Conservation (phyloP, 1,140 invertebrate genomes). For the Drosophila eugracilis region DNA sequence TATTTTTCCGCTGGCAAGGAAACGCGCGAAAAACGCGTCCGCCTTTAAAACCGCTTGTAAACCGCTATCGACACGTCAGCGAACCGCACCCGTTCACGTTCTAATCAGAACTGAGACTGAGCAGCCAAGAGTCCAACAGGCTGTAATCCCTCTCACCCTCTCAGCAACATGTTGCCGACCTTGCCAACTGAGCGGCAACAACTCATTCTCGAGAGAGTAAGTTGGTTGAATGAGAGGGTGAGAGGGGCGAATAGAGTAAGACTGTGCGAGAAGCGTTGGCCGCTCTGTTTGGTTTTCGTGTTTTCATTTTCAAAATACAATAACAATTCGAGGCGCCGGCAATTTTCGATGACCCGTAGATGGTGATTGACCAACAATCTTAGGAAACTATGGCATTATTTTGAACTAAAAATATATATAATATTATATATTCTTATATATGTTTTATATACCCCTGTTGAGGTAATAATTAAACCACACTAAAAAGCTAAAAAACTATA, state of each 20-base stretch:
- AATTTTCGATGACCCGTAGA: not conserved
- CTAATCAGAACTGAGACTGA: conserved; percentile 75
- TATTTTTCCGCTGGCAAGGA: conserved; percentile 10
- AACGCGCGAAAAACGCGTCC: conserved; percentile 61
- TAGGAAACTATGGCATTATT: too few relatives aligned
- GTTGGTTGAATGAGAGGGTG: not conserved
- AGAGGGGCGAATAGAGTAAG: not conserved
- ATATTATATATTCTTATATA: too few relatives aligned
- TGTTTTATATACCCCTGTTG: too few relatives aligned
- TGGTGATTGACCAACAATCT: not conserved
- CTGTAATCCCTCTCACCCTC: conserved; percentile 45
- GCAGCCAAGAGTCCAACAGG: conserved; percentile 60
- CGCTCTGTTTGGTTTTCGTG: conserved; percentile 54
- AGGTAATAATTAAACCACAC: too few relatives aligned
- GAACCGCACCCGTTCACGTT: conserved; percentile 61
- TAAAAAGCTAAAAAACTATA: too few relatives aligned
- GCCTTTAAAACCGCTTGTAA: conserved; percentile 11
- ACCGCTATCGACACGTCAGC: conserved; percentile 30
- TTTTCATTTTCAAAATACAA: conserved; percentile 19
- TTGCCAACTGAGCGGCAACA: conserved; percentile 35
- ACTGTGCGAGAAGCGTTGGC: too few relatives aligned
- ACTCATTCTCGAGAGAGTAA: conserved; percentile 19
- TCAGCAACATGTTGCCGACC: conserved; percentile 72
- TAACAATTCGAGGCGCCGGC: conserved; percentile 2
- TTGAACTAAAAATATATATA: too few relatives aligned